Percentiles rank a stretch among this genome's conserved stretches.
phyloP scores from a whole-genome alignment of 2,113 vertebrate species.

The Lanius ludovicianus region DNA sequence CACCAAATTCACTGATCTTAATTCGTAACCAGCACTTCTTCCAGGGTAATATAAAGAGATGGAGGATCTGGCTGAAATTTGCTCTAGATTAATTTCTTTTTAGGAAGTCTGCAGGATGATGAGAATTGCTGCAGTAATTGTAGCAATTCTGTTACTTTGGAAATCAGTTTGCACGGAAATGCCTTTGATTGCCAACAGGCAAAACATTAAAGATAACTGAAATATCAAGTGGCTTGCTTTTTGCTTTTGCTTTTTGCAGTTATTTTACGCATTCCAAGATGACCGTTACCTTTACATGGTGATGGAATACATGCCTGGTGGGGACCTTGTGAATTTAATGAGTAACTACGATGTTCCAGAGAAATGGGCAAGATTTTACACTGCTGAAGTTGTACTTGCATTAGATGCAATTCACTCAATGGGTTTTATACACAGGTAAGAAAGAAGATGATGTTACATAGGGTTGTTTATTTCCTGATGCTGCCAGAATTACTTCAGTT shows the following conservation, averaged over 20 bases:
- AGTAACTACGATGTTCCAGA: constrained; percentile 98
- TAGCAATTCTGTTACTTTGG: neutral
- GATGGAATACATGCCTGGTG: constrained; percentile 99
- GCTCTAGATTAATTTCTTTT: neutral
- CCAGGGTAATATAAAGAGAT: neutral
- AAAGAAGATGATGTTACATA: neutral
- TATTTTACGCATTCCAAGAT: constrained; percentile 98
- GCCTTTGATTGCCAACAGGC: neutral
- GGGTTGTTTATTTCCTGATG: neutral
- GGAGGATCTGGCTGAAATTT: neutral
- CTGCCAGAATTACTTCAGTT: neutral
- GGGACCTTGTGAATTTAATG: constrained; percentile 98
- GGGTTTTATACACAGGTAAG: constrained; percentile 98
- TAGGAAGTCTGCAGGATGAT: neutral
- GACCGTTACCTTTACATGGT: constrained; percentile 99
- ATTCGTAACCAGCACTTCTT: neutral
- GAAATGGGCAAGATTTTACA: constrained; percentile 99
- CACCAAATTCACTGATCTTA: neutral
- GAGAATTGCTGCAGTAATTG: neutral
- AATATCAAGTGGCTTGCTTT: neutral
- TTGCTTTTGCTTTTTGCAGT: constrained; percentile 72
- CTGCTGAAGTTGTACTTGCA: constrained; percentile 95
- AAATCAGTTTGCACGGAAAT: neutral
- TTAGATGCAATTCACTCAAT: constrained; percentile 98
- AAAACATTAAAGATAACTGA: neutral